Evolutionary conservation across 2,888 invertebrate species (phyloP).

Genomic region (Crepidodera aurea): DNA sequence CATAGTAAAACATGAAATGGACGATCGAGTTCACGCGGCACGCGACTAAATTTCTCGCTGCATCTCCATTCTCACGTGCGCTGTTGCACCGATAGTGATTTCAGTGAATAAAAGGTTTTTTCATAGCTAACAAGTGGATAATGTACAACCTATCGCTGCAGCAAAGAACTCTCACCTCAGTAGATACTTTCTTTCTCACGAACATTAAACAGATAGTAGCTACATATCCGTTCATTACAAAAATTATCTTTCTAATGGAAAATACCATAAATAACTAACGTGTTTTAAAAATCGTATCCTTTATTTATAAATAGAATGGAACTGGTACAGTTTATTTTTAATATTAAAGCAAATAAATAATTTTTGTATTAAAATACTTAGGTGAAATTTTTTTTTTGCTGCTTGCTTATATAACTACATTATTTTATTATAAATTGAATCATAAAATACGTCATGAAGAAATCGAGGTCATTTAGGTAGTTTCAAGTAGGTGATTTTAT

Average conservation of each 20-base stretch:
- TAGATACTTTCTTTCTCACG: conserved; percentile 9
- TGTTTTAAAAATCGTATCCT: background rate
- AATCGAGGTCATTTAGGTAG: conserved; percentile 17
- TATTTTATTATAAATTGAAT: conserved; percentile 13
- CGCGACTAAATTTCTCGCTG: conserved; percentile 16
- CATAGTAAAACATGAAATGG: conserved; percentile 19
- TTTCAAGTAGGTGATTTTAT: conserved; percentile 3
- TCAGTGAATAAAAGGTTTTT: conserved; percentile 11
- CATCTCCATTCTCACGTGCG: conserved; percentile 21
- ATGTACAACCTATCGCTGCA: background rate
- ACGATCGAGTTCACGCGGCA: conserved; percentile 16
- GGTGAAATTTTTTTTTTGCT: background rate
- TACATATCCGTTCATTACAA: background rate
- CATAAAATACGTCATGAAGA: conserved; percentile 15
- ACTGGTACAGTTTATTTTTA: background rate
- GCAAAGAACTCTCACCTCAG: conserved; percentile 1
- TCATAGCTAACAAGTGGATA: conserved; percentile 18
- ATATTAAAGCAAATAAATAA: background rate
- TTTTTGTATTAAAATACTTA: no score
- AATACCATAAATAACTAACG: background rate
- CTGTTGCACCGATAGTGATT: conserved; percentile 19
- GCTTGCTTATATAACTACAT: conserved; percentile 2
- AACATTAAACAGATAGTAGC: background rate
- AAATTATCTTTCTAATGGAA: background rate
- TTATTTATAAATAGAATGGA: background rate